Evolutionary conservation across 1,140 invertebrate genomes (phyloP).

Genomic region (Melipona quadrifasciata): DNA sequence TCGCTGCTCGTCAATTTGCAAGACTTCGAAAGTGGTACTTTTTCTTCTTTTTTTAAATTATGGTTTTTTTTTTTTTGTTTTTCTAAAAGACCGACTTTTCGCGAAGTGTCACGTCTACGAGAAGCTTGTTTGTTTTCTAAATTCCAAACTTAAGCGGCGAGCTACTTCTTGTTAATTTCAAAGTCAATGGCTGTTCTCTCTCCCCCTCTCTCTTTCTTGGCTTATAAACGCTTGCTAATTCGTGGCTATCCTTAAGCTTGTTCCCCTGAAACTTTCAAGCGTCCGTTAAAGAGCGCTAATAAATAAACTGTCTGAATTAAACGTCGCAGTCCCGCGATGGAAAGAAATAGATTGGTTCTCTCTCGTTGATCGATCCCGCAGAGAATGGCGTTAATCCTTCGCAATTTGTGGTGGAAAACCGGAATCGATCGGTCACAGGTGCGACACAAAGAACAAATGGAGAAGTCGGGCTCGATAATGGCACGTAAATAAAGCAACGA

Average conservation of each 20-base stretch:
- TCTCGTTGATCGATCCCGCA: neutral
- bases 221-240: neutral
- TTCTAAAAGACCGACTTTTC: too few relatives aligned
- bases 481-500: conserved; percentile 24
- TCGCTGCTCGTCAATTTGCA: too few relatives aligned
- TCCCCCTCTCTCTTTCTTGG: too few relatives aligned
- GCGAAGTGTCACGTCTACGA: neutral
- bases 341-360: too few relatives aligned
- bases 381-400: neutral
- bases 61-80: too few relatives aligned
- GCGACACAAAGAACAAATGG: neutral
- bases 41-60: too few relatives aligned
- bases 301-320: neutral
- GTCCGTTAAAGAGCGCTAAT: neutral
- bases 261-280: neutral
- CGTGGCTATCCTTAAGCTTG: neutral
- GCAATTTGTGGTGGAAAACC: neutral
- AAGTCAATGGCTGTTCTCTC: neutral
- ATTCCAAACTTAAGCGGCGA: neutral
- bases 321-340: too few relatives aligned
- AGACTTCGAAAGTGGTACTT: too few relatives aligned
- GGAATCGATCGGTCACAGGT: neutral
- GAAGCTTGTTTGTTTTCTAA: neutral
- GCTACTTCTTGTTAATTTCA: neutral
- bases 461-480: neutral